Percentiles rank a stretch among this genome's conserved stretches.
Conservation (phyloP, 30 jellyfish, hydroid and myxozoan genomes). For the Hydractinia symbiolongicarpus region DNA sequence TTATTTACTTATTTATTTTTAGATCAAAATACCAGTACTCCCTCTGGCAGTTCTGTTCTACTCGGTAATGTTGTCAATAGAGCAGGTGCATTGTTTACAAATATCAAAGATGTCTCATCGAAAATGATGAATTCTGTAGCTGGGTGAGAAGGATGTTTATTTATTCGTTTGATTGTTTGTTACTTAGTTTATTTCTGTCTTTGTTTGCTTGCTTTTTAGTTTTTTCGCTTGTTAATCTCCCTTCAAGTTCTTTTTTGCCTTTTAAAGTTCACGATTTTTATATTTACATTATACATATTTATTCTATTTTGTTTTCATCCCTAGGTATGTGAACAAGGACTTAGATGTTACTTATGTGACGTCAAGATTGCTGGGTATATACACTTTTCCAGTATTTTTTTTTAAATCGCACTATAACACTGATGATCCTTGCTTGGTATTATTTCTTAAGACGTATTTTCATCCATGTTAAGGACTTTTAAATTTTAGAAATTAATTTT, state of each 20-base stretch:
- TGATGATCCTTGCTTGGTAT: no score
- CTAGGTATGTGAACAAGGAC: conserved; percentile 73
- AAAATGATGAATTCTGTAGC: conserved; percentile 86
- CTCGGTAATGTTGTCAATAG: conserved; percentile 87
- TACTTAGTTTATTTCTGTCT: not conserved
- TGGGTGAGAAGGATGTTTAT: conserved; percentile 41
- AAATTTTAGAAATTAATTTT: not conserved
- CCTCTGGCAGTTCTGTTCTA: conserved; percentile 65
- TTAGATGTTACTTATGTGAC: conserved; percentile 80
- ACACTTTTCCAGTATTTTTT: not conserved
- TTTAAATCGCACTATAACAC: not conserved
- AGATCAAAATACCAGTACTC: not conserved
- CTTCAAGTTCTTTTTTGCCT: no score
- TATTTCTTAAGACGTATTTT: no score
- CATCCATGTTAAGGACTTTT: no score
- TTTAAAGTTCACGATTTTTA: no score
- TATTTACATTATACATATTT: no score
- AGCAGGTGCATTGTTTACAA: conserved; percentile 74
- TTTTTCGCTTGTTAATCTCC: no score
- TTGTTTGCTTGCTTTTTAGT: no score
- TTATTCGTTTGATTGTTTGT: not conserved
- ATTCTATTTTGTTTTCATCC: no score
- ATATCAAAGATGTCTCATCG: conserved; percentile 80
- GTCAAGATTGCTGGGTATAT: conserved; percentile 64
- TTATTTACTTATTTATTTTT: not conserved